Evolutionary conservation across 2,888 invertebrate genomes (phyloP).

Genomic region (Brenthis daphne): DNA sequence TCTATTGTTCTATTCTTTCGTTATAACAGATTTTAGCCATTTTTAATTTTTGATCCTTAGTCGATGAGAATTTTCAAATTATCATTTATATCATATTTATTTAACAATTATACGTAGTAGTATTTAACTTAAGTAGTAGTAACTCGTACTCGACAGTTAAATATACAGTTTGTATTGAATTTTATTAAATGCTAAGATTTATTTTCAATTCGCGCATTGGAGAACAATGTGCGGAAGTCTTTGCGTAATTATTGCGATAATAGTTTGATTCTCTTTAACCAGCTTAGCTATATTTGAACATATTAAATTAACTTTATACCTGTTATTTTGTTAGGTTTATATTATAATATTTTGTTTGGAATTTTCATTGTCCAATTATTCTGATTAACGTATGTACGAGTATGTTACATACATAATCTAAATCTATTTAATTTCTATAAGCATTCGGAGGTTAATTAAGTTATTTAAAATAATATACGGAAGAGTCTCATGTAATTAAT

Average conservation of each 20-base stretch:
- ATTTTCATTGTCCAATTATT: too few species aligned
- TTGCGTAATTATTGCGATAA: slow-evolving; percentile 22
- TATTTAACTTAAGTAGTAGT: not conserved
- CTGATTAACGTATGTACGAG: too few species aligned
- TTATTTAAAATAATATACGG: slow-evolving; percentile 58
- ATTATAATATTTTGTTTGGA: too few species aligned
- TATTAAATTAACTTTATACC: slow-evolving; percentile 25
- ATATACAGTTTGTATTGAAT: slow-evolving; percentile 2
- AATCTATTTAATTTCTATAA: too few species aligned
- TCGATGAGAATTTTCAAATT: too few species aligned
- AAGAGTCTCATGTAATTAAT: slow-evolving; percentile 51
- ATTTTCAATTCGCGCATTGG: slow-evolving; percentile 18
- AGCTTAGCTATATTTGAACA: slow-evolving; percentile 4
- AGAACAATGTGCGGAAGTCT: slow-evolving; percentile 25
- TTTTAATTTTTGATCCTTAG: too few species aligned
- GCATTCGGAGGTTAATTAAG: slow-evolving; percentile 43
- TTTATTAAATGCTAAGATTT: slow-evolving; percentile 15
- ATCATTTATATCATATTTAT: not conserved
- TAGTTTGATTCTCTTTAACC: slow-evolving; percentile 16
- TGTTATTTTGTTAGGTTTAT: too few species aligned
- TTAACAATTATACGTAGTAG: not conserved
- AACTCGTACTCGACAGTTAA: not conserved
- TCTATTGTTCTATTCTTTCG: too few species aligned
- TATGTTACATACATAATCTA: too few species aligned
- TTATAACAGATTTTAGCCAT: too few species aligned